These are phyloP conservation scores for Aporophyla lueneburgensis DNA, from an alignment of 2,888 invertebrate genomes.

Conservation along the genomic window DNA sequence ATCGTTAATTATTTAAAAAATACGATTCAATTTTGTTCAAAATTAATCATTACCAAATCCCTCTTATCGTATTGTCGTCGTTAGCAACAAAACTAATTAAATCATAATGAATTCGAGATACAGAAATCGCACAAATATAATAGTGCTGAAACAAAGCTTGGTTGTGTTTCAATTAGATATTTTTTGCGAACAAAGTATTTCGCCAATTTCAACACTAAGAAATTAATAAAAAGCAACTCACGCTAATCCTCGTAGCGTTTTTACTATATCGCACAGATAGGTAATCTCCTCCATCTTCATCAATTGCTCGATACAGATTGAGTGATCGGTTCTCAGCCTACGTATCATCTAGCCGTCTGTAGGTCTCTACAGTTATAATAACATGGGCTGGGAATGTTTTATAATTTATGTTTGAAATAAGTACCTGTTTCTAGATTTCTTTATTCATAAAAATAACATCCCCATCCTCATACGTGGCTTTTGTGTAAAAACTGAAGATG, in stretches of 20 bases:
- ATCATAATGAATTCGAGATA: not conserved
- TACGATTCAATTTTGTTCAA: not conserved
- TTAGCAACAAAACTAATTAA: not conserved
- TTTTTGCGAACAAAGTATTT: not conserved
- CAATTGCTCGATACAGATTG: conserved; percentile 38
- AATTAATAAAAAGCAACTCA: not conserved
- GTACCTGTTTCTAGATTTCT: not conserved
- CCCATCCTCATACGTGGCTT: not conserved
- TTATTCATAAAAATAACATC: not conserved
- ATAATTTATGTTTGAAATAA: too few species aligned
- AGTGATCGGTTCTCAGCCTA: conserved; percentile 36
- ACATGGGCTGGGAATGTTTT: not conserved
- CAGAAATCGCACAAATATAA: not conserved
- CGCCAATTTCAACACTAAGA: not conserved
- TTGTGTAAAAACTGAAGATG: not conserved
- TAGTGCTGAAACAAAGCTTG: not conserved
- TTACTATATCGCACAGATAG: conserved; percentile 26
- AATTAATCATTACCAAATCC: not conserved
- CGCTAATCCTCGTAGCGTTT: not conserved
- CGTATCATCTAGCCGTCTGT: conserved; percentile 5
- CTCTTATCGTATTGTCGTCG: not conserved
- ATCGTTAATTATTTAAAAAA: conserved; percentile 3
- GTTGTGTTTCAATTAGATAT: not conserved
- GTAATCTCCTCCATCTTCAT: conserved; percentile 41
- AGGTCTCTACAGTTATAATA: conserved; percentile 14